Base-by-base conservation (phyloP, 2,113 vertebrate genomes). In the Cygnus atratus region DNA sequence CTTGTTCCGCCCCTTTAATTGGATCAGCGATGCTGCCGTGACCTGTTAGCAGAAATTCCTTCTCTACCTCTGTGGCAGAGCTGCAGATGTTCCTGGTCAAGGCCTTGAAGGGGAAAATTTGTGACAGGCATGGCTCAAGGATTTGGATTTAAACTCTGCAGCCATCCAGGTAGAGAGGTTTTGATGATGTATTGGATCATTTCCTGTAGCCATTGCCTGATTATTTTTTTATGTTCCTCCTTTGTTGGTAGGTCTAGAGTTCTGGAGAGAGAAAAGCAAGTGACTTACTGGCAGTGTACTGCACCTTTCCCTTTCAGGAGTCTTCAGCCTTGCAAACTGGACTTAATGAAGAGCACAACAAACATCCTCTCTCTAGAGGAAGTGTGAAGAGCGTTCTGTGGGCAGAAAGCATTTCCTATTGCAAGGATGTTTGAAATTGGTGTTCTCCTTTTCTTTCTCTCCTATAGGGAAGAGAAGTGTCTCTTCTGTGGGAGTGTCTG, bases 1-100 rank as follows among this genome's bases (percentile, higher is more conserved):
- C 39, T 63, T 91, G 54, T 58, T 91, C 87, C 71, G 82, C 58
- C 81, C 62, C 50, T 92, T 91, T 78, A 76, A 80, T 87, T 92
- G 86, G 44, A 92, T 92, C 86, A 92, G 88, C 62, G 84, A 19
- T 81, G 68, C 68, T 90, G 57, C 79, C 86, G 5, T 86, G 46
- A 77, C 90, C 78, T 67, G 57, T 77, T 92, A 67, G 57, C 43
- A 90, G 88, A 90, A 92, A 59, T 52, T 83, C 55, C n/a, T 84
- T 77, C 81, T 84, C 41, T 68, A 55, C 29, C 33, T 87, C 46
- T 80, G 61, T 87, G 90, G 75, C 46, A 80, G 82, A 86, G 79
- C 72, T 91, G 75, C 61, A 83, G 79, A 57, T 78, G n/a, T 59
- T 91, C 79, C 48, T 88, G 66, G 25, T 82, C 50, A 2, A 19